phyloP scores from a whole-genome alignment of 2,888 invertebrate species.

The Platypus cylindrus region DNA sequence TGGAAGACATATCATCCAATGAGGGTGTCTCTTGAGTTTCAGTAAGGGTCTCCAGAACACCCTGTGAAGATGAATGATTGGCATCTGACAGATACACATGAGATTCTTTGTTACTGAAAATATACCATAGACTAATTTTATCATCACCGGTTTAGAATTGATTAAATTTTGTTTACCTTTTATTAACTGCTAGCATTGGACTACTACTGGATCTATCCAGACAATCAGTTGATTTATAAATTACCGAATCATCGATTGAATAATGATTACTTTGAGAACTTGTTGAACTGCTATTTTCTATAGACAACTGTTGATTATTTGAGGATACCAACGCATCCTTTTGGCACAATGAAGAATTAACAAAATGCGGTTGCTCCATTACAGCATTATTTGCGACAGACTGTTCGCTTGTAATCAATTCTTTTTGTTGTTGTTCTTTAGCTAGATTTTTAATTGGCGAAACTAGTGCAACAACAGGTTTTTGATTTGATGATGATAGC shows the following conservation, averaged over 20 bases:
- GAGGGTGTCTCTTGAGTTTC: constrained; percentile 15
- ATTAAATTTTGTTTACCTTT: no score
- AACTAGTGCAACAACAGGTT: constrained; percentile 42
- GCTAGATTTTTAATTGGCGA: constrained; percentile 57
- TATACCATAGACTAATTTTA: neutral
- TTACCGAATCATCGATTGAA: constrained; percentile 55
- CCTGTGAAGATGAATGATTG: no score
- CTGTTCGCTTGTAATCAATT: no score
- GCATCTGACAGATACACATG: constrained; percentile 30
- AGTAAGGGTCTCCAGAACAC: constrained; percentile 25
- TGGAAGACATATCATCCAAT: constrained; percentile 2
- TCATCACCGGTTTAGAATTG: no score
- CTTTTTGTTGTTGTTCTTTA: constrained; percentile 2
- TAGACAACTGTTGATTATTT: constrained; percentile 54
- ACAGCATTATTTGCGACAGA: no score
- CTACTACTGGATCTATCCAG: no score
- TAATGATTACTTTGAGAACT: constrained; percentile 58
- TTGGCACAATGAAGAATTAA: no score
- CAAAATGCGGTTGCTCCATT: no score
- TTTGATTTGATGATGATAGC: constrained; percentile 21
- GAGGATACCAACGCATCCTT: no score
- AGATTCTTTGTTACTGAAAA: constrained; percentile 37
- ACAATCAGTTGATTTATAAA: constrained; percentile 60
- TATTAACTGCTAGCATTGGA: no score
- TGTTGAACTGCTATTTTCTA: constrained; percentile 52